phyloP scores from a whole-genome alignment of 2,113 vertebrate species.

The Ophthalmolycus amberensis region DNA sequence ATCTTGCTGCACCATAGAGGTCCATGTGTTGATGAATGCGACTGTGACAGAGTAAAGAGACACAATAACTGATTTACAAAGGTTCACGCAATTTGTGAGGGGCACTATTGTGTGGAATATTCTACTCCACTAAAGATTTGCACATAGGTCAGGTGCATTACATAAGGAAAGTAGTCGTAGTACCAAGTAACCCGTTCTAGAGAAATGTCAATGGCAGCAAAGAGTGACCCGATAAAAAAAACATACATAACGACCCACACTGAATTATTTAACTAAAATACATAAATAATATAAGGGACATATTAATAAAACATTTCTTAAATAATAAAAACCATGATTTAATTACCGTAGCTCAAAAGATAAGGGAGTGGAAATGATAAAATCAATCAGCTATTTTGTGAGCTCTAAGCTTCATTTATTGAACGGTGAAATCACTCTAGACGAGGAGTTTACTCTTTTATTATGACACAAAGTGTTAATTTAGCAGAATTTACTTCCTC shows the following conservation, averaged over 20 bases:
- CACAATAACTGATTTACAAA: background rate
- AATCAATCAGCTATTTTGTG: background rate
- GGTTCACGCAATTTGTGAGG: background rate
- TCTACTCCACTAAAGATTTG: background rate
- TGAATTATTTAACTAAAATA: slow-evolving; percentile 16
- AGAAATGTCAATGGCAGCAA: background rate
- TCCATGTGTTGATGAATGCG: background rate
- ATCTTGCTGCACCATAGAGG: background rate
- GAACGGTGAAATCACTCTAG: background rate
- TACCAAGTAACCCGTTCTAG: background rate
- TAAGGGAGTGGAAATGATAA: background rate
- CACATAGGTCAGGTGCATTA: background rate
- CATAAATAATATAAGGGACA: slow-evolving; percentile 19
- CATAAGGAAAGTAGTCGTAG: background rate
- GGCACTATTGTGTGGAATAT: background rate
- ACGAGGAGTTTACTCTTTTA: background rate
- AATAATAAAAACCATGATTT: background rate
- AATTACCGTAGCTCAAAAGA: background rate
- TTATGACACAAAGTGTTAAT: background rate
- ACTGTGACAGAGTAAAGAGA: background rate
- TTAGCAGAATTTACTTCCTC: background rate
- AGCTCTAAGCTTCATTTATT: background rate
- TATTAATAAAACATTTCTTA: slow-evolving; percentile 23
- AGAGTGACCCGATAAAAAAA: background rate
- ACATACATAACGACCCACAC: background rate